These are phyloP conservation scores for Choristoneura rosaceana DNA, from an alignment of 2,888 invertebrate genomes.

Conservation along the genomic window DNA sequence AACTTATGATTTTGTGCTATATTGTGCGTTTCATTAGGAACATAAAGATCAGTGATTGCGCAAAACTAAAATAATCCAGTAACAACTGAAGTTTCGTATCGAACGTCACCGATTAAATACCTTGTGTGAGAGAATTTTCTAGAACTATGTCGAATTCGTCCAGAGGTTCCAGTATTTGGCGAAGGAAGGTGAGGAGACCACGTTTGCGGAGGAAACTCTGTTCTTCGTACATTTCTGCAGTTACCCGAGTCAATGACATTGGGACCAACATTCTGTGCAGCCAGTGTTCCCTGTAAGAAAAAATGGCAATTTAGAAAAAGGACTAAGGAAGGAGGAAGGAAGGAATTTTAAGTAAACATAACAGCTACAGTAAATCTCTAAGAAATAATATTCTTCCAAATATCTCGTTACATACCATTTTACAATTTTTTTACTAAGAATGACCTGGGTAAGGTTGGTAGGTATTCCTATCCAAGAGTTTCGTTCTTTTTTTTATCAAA, in stretches of 20 bases:
- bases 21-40: slow-evolving; percentile 15
- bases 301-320: background rate
- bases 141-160: slow-evolving; percentile 95
- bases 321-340: no score
- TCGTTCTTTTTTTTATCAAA: no score
- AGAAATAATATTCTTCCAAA: no score
- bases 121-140: slow-evolving; percentile 92
- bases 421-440: no score
- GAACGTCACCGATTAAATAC: slow-evolving; percentile 62
- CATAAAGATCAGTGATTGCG: background rate
- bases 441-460: no score
- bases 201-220: slow-evolving; percentile 96
- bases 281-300: slow-evolving; percentile 90
- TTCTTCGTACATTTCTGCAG: slow-evolving; percentile 98
- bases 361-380: no score
- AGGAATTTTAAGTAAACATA: no score
- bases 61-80: background rate
- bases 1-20: slow-evolving; percentile 12
- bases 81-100: background rate
- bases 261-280: slow-evolving; percentile 96
- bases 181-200: slow-evolving; percentile 93
- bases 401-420: no score
- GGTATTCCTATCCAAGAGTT: no score
- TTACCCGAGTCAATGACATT: slow-evolving; percentile 95
- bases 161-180: slow-evolving; percentile 95